phyloP scores from a whole-genome alignment of 2,888 invertebrate genomes.

The Hoplodrina ambigua region DNA sequence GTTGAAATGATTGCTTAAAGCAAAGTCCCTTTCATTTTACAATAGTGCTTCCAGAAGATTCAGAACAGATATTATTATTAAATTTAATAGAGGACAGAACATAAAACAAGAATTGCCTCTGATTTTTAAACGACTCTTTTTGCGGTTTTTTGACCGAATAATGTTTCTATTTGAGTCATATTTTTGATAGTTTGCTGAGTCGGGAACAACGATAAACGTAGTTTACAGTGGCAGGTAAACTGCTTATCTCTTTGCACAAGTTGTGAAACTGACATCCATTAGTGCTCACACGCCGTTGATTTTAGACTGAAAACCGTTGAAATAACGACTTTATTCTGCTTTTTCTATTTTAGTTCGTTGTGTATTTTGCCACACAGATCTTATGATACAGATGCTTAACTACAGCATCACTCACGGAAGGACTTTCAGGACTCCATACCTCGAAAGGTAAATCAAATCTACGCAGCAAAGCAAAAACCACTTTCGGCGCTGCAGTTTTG shows the following conservation, averaged over 20 bases:
- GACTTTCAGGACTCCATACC: no score
- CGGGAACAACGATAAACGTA: slow-evolving; percentile 10
- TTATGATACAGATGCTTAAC: no score
- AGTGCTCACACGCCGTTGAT: slow-evolving; percentile 34
- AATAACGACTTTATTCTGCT: not conserved
- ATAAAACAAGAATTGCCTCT: slow-evolving; percentile 10
- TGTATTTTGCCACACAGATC: no score
- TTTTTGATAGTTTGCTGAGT: slow-evolving; percentile 17
- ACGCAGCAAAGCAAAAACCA: not conserved
- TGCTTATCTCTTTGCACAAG: slow-evolving; percentile 32
- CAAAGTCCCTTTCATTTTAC: slow-evolving; percentile 59
- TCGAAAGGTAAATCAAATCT: no score
- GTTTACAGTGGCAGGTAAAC: slow-evolving; percentile 18
- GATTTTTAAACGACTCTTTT: slow-evolving; percentile 8
- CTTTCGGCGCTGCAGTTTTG: not conserved
- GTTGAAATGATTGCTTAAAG: slow-evolving; percentile 64
- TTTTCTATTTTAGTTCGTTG: no score
- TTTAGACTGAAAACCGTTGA: slow-evolving; percentile 28
- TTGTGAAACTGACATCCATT: slow-evolving; percentile 25
- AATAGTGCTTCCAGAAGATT: slow-evolving; percentile 29
- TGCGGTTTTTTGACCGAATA: not conserved
- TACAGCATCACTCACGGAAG: no score
- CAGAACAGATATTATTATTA: slow-evolving; percentile 22
- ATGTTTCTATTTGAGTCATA: not conserved
- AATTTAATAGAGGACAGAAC: slow-evolving; percentile 22